phyloP scores from a whole-genome alignment of 2,888 invertebrate genomes.

The Callimorpha dominula region DNA sequence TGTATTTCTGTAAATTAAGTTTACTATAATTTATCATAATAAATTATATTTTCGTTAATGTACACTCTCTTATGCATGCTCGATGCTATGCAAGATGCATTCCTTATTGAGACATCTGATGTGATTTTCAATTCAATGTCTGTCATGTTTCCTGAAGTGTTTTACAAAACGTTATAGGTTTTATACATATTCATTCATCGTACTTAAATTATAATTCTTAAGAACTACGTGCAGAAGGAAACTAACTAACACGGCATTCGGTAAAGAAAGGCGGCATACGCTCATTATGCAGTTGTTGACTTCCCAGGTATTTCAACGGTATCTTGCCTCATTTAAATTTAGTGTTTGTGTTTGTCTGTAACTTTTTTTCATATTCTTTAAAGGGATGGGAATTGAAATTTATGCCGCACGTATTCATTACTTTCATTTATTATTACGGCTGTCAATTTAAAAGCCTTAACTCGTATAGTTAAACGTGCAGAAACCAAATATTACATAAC shows the following conservation, averaged over 20 bases:
- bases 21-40: neutral
- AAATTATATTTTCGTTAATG: neutral
- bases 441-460: neutral
- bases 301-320: slow-evolving; percentile 38
- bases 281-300: slow-evolving; percentile 26
- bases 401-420: neutral
- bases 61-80: neutral
- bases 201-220: slow-evolving; percentile 10
- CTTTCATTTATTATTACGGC: neutral
- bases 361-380: neutral
- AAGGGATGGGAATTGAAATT: neutral
- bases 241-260: slow-evolving; percentile 12
- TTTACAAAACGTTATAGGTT: neutral
- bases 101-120: neutral
- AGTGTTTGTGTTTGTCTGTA: slow-evolving; percentile 12
- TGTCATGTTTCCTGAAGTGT: neutral
- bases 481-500: neutral
- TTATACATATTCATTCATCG: slow-evolving; percentile 9
- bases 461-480: neutral
- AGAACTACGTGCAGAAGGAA: slow-evolving; percentile 19
- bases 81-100: neutral
- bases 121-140: neutral
- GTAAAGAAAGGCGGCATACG: slow-evolving; percentile 23
- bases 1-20: neutral
- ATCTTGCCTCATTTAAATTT: slow-evolving; percentile 24